Evolutionary conservation across 2,888 invertebrate genomes (phyloP).

Genomic region (Dascillus cervinus): DNA sequence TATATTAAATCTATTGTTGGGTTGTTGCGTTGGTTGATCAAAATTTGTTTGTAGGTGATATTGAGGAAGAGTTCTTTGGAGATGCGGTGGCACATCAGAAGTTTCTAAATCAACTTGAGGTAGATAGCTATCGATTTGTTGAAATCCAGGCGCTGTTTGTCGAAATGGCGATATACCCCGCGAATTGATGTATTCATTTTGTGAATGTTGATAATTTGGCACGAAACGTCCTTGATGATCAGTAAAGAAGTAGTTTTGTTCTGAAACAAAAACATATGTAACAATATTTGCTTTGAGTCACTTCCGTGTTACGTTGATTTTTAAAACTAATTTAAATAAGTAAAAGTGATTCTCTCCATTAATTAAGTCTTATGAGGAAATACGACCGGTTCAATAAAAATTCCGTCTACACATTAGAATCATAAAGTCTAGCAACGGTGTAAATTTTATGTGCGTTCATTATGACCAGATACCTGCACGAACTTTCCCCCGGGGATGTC

Average conservation of each 20-base stretch:
- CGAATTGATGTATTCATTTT: constrained; percentile 25
- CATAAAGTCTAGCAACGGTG: no score
- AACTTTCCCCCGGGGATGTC: no score
- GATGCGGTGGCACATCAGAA: constrained; percentile 37
- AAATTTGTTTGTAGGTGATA: no score
- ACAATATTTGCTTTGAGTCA: no score
- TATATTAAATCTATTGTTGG: constrained; percentile 47
- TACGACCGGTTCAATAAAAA: no score
- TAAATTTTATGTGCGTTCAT: no score
- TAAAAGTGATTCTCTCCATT: background rate
- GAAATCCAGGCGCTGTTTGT: constrained; percentile 25
- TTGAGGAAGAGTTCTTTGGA: constrained; percentile 40
- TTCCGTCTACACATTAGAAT: no score
- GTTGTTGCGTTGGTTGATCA: constrained; percentile 24
- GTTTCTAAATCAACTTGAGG: constrained; percentile 37
- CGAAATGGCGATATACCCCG: constrained; percentile 29
- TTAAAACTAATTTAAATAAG: background rate
- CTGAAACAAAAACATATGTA: constrained; percentile 36
- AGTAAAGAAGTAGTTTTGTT: constrained; percentile 38
- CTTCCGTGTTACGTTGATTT: no score
- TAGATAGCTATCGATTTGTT: constrained; percentile 27
- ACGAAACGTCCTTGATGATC: constrained; percentile 31
- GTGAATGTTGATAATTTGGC: constrained; percentile 29
- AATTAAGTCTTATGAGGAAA: no score
- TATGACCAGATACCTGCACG: no score